A percentile compares a stretch with the other conserved stretches of the same genome.
Conservation (phyloP, 92 coral and sea anemone species). For the Palythoa caribaeorum region DNA sequence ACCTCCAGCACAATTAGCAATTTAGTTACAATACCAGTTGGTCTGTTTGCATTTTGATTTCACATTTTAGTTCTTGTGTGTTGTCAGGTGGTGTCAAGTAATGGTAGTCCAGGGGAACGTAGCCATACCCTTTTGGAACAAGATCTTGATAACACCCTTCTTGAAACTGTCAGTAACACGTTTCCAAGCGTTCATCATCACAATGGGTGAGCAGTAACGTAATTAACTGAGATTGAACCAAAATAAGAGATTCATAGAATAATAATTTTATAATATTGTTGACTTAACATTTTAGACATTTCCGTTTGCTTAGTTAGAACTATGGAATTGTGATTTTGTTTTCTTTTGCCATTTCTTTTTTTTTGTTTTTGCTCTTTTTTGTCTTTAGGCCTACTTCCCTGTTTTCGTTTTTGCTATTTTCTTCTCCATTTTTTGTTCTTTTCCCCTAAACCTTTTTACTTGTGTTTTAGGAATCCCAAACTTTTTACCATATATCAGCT, state of each 20-base stretch:
- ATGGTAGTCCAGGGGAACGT: constrained; percentile 49
- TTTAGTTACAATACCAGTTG: too few relatives aligned
- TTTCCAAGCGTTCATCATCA: constrained; percentile 25
- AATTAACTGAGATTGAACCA: not conserved
- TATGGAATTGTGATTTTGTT: too few relatives aligned
- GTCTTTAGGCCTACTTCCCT: not conserved
- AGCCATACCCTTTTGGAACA: constrained; percentile 65
- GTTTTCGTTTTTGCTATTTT: not conserved
- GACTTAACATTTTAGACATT: too few relatives aligned
- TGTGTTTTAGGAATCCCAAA: not conserved
- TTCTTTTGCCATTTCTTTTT: too few relatives aligned
- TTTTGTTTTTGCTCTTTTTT: not conserved
- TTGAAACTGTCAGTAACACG: constrained; percentile 25
- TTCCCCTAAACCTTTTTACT: not conserved
- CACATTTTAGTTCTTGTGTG: not conserved
- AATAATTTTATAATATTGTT: too few relatives aligned
- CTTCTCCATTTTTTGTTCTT: not conserved
- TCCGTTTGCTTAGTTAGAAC: too few relatives aligned
- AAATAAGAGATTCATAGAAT: not conserved
- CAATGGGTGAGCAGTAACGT: constrained; percentile 9
- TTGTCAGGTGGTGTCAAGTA: constrained; percentile 53
- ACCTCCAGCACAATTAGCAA: too few relatives aligned
- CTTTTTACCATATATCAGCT: too few relatives aligned
- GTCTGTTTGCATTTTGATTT: not conserved
- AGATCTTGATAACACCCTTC: constrained; percentile 65